Percentiles rank a stretch among this genome's conserved stretches.
Evolutionary conservation across 1,140 invertebrate genomes (phyloP).

Genomic region (Chrysomallon squamiferum): DNA sequence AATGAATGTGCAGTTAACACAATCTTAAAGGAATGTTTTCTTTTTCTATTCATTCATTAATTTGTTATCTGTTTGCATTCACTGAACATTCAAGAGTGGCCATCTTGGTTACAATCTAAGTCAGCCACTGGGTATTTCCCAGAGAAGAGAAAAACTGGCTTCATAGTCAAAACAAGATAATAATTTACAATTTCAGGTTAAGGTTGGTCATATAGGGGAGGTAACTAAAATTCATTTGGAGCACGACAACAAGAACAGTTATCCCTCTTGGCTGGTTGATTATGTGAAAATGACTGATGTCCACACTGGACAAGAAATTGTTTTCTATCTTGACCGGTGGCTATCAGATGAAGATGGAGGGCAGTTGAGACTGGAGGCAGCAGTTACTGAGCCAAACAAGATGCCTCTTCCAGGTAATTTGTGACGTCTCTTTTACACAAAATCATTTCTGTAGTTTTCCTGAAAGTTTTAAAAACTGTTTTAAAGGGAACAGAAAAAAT

Average conservation of each 20-base stretch:
- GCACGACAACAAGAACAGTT: slow-evolving; percentile 32
- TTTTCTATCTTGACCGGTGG: slow-evolving; percentile 50
- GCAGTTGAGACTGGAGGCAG: slow-evolving; percentile 49
- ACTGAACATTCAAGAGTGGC: no score
- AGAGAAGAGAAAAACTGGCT: no score
- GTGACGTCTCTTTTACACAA: no score
- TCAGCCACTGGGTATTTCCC: no score
- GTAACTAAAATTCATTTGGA: slow-evolving; percentile 49
- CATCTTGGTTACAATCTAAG: no score
- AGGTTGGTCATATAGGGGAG: slow-evolving; percentile 41
- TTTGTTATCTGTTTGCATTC: no score
- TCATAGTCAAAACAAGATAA: no score
- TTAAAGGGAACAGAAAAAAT: no score
- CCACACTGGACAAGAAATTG: slow-evolving; percentile 33
- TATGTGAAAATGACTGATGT: slow-evolving; percentile 31
- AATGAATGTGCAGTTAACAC: no score
- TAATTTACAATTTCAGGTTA: slow-evolving; percentile 26
- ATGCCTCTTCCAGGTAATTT: slow-evolving; percentile 39
- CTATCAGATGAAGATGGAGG: slow-evolving; percentile 43
- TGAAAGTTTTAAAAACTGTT: no score
- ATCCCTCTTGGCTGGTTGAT: slow-evolving; percentile 45
- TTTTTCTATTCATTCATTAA: no score
- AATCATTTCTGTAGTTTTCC: neutral
- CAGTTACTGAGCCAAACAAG: slow-evolving; percentile 23
- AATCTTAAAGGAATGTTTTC: no score